These are phyloP conservation scores for Pogoniulus pusillus DNA, from an alignment of 2,797 vertebrate species.

Conservation along the genomic window DNA sequence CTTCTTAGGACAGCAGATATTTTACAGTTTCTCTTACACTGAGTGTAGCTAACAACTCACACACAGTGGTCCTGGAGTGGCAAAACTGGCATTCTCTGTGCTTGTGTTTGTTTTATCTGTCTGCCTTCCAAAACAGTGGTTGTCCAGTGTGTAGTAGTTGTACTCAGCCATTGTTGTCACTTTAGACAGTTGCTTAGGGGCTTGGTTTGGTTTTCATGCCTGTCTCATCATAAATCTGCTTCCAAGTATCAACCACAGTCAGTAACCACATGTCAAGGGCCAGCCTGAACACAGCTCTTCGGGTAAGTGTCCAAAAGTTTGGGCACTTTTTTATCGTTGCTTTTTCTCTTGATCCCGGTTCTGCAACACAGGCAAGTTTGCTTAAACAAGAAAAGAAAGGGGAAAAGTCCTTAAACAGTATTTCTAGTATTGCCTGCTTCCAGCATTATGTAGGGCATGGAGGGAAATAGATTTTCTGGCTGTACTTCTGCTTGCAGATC, in stretches of 20 bases:
- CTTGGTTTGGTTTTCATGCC: neutral
- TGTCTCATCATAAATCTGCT: neutral
- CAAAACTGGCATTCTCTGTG: neutral
- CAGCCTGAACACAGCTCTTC: neutral
- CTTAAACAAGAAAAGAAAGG: neutral
- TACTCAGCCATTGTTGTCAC: neutral
- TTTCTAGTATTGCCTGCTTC: neutral
- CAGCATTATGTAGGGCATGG: neutral
- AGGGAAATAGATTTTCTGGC: constrained; percentile 4
- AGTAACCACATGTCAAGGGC: neutral
- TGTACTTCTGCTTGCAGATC: neutral
- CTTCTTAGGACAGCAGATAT: neutral
- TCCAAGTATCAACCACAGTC: neutral
- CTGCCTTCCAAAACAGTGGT: neutral
- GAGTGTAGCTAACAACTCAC: neutral
- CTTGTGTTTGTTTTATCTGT: neutral
- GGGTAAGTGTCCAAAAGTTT: neutral
- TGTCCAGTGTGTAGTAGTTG: neutral
- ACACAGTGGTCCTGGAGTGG: neutral
- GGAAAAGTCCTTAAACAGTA: neutral
- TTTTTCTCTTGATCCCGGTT: neutral
- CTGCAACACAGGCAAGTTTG: neutral
- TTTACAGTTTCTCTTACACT: neutral
- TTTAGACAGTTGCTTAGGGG: neutral
- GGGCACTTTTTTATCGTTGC: neutral